A percentile compares a stretch with the other conserved stretches of the same genome.
These are phyloP conservation scores for Octonoba sinensis DNA, from an alignment of 2,888 invertebrate species.

Conservation along the genomic window DNA sequence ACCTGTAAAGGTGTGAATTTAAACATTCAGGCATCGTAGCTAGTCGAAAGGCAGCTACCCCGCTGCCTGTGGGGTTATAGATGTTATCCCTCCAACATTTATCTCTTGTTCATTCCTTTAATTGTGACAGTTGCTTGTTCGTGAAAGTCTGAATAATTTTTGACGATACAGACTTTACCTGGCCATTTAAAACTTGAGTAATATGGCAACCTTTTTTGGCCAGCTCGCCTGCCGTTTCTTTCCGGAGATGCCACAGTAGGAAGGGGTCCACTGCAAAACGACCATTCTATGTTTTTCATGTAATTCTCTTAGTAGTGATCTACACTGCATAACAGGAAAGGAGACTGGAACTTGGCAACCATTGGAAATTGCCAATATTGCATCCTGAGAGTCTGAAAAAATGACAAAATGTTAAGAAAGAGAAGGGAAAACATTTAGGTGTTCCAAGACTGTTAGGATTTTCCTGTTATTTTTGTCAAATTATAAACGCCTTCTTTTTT, in stretches of 20 bases:
- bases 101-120: no score
- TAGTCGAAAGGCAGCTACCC: slow-evolving; percentile 12
- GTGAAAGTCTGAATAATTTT: not conserved
- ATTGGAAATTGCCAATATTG: slow-evolving; percentile 13
- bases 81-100: no score
- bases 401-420: no score
- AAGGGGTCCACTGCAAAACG: slow-evolving; percentile 5
- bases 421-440: slow-evolving; percentile 14
- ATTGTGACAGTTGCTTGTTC: not conserved
- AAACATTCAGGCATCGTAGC: not conserved
- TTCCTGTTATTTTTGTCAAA: no score
- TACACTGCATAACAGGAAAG: not conserved
- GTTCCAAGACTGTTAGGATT: no score
- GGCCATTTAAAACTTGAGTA: no score
- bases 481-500: no score
- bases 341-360: slow-evolving; percentile 2
- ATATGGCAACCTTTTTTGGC: not conserved
- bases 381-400: not conserved
- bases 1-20: not conserved
- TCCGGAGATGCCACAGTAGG: not conserved
- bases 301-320: no score
- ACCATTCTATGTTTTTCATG: not conserved
- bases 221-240: no score
- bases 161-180: not conserved
- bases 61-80: not conserved